Conservation (phyloP, 2,113 vertebrate genomes). For the Ornithorhynchus anatinus region DNA sequence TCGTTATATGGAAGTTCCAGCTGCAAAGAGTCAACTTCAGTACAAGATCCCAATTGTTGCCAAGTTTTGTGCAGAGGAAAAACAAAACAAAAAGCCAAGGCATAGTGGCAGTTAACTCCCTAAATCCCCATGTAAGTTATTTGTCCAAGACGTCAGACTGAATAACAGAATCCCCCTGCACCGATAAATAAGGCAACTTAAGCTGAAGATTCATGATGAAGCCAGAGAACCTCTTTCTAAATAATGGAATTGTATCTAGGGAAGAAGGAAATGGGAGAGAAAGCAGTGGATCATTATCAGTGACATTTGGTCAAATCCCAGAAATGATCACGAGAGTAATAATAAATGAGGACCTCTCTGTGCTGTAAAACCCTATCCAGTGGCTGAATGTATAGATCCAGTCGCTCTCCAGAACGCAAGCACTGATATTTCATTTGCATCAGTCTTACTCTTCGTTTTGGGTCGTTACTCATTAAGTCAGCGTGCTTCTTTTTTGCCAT, state of each 20-base stretch:
- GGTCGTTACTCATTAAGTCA: too few relatives aligned
- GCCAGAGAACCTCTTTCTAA: conserved; percentile 12
- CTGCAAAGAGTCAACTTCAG: conserved; percentile 37
- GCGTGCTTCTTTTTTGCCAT: too few relatives aligned
- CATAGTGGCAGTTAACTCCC: conserved; percentile 26
- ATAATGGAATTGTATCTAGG: conserved; percentile 6
- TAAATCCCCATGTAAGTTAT: conserved; percentile 28
- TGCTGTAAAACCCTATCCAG: not conserved
- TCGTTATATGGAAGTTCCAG: conserved; percentile 38
- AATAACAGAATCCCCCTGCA: conserved; percentile 37
- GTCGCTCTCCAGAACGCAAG: conserved; percentile 38
- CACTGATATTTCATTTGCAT: too few relatives aligned
- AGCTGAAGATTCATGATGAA: conserved; percentile 27
- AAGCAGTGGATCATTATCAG: conserved; percentile 21
- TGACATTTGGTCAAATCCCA: conserved; percentile 32
- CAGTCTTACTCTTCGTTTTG: too few relatives aligned
- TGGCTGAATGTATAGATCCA: conserved; percentile 4
- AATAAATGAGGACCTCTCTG: conserved; percentile 15
- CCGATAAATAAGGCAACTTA: conserved; percentile 31
- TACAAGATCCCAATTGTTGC: conserved; percentile 40
- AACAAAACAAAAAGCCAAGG: too few relatives aligned
- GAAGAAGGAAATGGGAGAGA: conserved; percentile 2
- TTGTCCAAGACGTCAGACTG: conserved; percentile 19
- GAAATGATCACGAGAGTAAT: conserved; percentile 30
- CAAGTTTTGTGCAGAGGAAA: conserved; percentile 26